Evolutionary conservation across 1,140 invertebrate species (phyloP), one percentile per base, ranked within the genome.

Genomic region (Halictus rubicundus): DNA sequence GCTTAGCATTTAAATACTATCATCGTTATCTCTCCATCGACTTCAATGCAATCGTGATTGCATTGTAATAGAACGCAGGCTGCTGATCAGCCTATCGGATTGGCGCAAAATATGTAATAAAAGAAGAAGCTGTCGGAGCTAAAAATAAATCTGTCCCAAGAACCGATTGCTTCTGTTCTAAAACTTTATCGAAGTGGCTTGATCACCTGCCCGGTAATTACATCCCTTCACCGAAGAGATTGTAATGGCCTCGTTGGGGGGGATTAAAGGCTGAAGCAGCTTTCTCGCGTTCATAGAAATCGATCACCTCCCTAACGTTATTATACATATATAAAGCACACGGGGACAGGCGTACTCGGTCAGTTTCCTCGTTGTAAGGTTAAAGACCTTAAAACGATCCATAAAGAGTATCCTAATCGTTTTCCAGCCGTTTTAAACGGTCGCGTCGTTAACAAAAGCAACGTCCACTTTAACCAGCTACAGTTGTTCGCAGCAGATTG

Each of bases 201-300:
- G 14, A 52, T 52, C 46, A 21, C 16, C n/a, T 32, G 42, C 6
- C 1, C 21, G 39, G 68, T 78, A 52, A 78, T 78, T 78, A 60
- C 60, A 32, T 27, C 16, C 68, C 59, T 71, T 63, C 49, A n/a
- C 54, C 68, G 32, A 52, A 46, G 57, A 52, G 68, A 70, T 78
- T 78, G 27, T 27, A 54, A 63, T 25, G 75, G 52, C 68, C 75
- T 71, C 68, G 25, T 78, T 71, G 68, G n/a, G 25, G 25, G 66
- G 68, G 69, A 71, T 78, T 52, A 78, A 63, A 78, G 68, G 75
- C 59, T 70, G 42, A 52, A 42, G 46, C 63, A n/a, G 68, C 46
- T 78, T 78, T 70, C 75, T 25, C 74, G 57, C 46, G 74, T 39
- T 61, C 68, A 52, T 52, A 49, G 46, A 54, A 39, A 78, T 78